Percentiles rank a stretch among this genome's conserved stretches.
phyloP scores from a whole-genome alignment of 2,888 invertebrate genomes.

The Amphiduros pacificus region DNA sequence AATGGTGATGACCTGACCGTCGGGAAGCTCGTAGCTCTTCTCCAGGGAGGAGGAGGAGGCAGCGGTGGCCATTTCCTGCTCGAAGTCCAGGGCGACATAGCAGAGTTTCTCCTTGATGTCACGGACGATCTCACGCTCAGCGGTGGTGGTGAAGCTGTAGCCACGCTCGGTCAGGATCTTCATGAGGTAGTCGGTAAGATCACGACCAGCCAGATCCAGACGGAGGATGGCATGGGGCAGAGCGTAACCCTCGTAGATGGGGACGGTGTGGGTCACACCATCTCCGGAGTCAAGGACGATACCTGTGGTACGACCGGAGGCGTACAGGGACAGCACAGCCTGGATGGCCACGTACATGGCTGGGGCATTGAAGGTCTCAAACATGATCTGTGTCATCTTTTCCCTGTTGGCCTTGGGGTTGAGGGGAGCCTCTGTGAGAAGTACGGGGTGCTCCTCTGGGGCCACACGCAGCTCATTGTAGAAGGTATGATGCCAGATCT shows the following conservation, averaged over 20 bases:
- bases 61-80: slow-evolving; percentile 54
- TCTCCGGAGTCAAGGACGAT: slow-evolving; percentile 44
- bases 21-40: slow-evolving; percentile 56
- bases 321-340: slow-evolving; percentile 44
- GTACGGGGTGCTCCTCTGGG: slow-evolving; percentile 15
- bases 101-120: slow-evolving; percentile 83
- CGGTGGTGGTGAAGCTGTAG: slow-evolving; percentile 63
- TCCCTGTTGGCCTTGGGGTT: slow-evolving; percentile 14
- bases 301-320: slow-evolving; percentile 74
- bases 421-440: slow-evolving; percentile 81
- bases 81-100: slow-evolving; percentile 56
- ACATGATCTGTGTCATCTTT: slow-evolving; percentile 32
- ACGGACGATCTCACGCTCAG: slow-evolving; percentile 62
- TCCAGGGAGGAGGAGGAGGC: slow-evolving; percentile 48
- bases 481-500: slow-evolving; percentile 97
- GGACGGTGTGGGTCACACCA: slow-evolving; percentile 80
- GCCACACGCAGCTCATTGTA: slow-evolving; percentile 18
- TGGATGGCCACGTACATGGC: slow-evolving; percentile 46
- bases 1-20: slow-evolving; percentile 56
- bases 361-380: slow-evolving; percentile 62
- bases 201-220: slow-evolving; percentile 94
- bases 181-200: slow-evolving; percentile 96
- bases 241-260: slow-evolving; percentile 70
- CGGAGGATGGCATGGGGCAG: slow-evolving; percentile 61
- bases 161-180: slow-evolving; percentile 70